phyloP scores from a whole-genome alignment of 2,888 invertebrate species.

The Tridacna gigas region DNA sequence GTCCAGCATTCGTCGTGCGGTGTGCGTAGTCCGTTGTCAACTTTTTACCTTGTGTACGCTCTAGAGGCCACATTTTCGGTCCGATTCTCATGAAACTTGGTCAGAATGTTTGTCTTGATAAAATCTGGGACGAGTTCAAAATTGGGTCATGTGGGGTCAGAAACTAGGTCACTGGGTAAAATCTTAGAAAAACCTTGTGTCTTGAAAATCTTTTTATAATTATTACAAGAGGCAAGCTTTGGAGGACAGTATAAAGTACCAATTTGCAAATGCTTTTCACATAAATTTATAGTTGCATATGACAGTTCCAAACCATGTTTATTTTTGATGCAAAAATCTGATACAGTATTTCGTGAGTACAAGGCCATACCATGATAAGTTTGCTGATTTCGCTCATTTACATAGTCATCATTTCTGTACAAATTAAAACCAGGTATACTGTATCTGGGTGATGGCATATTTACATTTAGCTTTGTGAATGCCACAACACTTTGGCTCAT shows the following conservation, averaged over 20 bases:
- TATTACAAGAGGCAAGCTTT: background rate
- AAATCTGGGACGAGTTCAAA: too few relatives aligned
- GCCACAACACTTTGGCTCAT: too few relatives aligned
- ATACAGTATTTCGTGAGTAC: background rate
- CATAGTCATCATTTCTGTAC: slow-evolving; percentile 12
- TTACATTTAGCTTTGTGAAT: slow-evolving; percentile 24
- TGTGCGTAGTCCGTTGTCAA: too few relatives aligned
- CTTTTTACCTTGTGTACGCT: too few relatives aligned
- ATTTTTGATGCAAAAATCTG: background rate
- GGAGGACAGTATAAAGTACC: slow-evolving; percentile 7
- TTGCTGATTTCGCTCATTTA: background rate
- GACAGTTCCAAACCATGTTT: background rate
- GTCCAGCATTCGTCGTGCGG: too few relatives aligned
- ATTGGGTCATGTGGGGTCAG: too few relatives aligned
- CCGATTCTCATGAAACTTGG: too few relatives aligned
- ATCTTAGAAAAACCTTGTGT: too few relatives aligned
- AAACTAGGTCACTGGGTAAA: too few relatives aligned
- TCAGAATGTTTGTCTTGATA: too few relatives aligned
- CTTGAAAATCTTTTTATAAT: background rate
- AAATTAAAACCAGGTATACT: slow-evolving; percentile 16
- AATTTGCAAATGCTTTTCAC: background rate
- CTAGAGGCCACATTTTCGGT: too few relatives aligned
- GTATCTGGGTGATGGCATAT: background rate
- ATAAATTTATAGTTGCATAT: background rate
- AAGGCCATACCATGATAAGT: slow-evolving; percentile 41